Conservation (phyloP, 2,113 vertebrate species). For the Rhinoptilus africanus region DNA sequence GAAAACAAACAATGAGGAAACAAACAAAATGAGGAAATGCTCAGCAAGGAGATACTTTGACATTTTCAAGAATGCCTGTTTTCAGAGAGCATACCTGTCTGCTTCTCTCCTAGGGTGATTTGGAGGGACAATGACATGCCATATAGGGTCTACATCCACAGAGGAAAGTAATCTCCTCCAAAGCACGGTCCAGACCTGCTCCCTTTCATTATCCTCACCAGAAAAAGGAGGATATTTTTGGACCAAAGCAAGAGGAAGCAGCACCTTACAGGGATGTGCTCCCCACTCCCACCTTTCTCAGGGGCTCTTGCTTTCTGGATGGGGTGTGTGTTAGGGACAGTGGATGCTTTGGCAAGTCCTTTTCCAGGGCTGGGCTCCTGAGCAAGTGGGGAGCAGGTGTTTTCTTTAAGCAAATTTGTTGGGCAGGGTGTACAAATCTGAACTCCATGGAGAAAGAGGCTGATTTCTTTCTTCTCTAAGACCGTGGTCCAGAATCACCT, state of each 20-base stretch:
- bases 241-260: background rate
- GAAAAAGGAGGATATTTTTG: background rate
- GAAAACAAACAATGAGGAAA: background rate
- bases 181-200: background rate
- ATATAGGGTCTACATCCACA: background rate
- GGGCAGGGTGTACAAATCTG: background rate
- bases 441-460: background rate
- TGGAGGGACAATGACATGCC: background rate
- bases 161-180: background rate
- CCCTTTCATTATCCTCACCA: background rate
- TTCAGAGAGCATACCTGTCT: background rate
- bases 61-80: background rate
- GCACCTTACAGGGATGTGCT: background rate
- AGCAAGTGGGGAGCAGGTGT: accelerated
- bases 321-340: background rate
- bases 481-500: background rate
- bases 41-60: background rate
- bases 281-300: background rate
- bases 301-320: background rate
- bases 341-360: background rate
- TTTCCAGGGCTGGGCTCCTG: background rate
- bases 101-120: background rate
- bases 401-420: background rate
- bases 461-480: background rate
- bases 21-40: background rate